Evolutionary conservation across 2,797 vertebrate genomes (phyloP).

Genomic region (Onychomys arenicola): DNA sequence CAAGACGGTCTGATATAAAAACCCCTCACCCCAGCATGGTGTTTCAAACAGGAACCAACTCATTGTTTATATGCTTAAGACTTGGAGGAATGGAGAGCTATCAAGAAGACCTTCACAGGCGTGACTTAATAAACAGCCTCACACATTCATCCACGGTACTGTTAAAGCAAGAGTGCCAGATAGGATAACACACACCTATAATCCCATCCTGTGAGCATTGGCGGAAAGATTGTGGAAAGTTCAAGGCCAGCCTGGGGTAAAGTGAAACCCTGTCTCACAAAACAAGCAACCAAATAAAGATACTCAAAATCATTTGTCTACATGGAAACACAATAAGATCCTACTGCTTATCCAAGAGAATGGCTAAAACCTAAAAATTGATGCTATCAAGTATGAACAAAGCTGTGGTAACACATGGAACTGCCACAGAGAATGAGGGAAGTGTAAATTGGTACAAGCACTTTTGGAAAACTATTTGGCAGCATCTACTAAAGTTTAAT

Average conservation of each 20-base stretch:
- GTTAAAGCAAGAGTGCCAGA: background rate
- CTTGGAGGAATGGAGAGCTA: background rate
- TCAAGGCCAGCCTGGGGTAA: background rate
- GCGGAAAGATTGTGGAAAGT: background rate
- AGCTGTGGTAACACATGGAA: background rate
- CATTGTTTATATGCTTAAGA: background rate
- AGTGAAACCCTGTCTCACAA: background rate
- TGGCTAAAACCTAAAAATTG: background rate
- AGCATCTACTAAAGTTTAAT: background rate
- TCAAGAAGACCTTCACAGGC: background rate
- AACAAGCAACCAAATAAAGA: background rate
- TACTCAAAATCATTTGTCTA: background rate
- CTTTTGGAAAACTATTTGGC: constrained; percentile 34
- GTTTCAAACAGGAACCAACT: background rate
- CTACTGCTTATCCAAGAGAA: background rate
- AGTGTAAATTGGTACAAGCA: background rate
- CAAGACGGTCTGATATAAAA: background rate
- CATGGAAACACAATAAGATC: constrained; percentile 7
- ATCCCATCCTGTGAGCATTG: background rate
- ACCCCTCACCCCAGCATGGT: background rate
- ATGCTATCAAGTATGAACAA: background rate
- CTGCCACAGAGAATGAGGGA: background rate
- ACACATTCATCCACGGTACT: background rate
- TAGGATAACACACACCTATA: background rate
- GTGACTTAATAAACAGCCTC: constrained; percentile 3